Conservation (phyloP, 1,140 invertebrate species). For the Plutomurus gul region DNA sequence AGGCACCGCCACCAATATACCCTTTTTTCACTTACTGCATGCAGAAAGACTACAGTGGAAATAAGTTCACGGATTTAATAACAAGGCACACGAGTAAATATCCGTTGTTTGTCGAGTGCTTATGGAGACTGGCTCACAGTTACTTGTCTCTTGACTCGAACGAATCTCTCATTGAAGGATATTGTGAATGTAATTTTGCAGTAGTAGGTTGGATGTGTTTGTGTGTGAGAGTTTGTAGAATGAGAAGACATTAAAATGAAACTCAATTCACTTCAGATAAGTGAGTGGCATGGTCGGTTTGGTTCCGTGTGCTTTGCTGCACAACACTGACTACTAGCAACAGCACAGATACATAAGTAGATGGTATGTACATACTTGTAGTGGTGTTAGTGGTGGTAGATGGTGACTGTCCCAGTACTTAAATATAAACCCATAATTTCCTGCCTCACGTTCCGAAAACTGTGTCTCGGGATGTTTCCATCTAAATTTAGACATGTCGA, state of each 20-base stretch:
- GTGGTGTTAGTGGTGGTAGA: background rate
- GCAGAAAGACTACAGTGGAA: too few relatives aligned
- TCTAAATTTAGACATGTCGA: slow-evolving; percentile 21
- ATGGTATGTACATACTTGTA: background rate
- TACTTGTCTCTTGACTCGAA: too few relatives aligned
- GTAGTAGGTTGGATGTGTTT: background rate
- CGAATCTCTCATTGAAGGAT: too few relatives aligned
- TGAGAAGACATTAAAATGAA: slow-evolving; percentile 10
- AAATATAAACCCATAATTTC: slow-evolving; percentile 8
- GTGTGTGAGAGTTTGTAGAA: background rate
- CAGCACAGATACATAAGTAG: background rate
- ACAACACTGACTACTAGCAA: background rate
- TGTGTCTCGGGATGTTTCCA: slow-evolving; percentile 20
- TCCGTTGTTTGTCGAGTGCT: too few relatives aligned
- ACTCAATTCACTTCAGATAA: slow-evolving; percentile 14
- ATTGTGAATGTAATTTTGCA: background rate
- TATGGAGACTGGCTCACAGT: too few relatives aligned
- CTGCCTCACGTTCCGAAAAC: slow-evolving; percentile 22
- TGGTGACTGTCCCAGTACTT: slow-evolving; percentile 17
- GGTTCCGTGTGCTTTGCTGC: background rate
- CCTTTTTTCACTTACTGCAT: too few relatives aligned
- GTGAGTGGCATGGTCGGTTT: slow-evolving; percentile 1
- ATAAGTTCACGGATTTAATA: too few relatives aligned
- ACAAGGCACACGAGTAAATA: too few relatives aligned
- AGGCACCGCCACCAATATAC: too few relatives aligned